Percentiles rank a stretch among this genome's conserved stretches.
phyloP scores from a whole-genome alignment of 2,113 vertebrate species.

The Spea bombifrons region DNA sequence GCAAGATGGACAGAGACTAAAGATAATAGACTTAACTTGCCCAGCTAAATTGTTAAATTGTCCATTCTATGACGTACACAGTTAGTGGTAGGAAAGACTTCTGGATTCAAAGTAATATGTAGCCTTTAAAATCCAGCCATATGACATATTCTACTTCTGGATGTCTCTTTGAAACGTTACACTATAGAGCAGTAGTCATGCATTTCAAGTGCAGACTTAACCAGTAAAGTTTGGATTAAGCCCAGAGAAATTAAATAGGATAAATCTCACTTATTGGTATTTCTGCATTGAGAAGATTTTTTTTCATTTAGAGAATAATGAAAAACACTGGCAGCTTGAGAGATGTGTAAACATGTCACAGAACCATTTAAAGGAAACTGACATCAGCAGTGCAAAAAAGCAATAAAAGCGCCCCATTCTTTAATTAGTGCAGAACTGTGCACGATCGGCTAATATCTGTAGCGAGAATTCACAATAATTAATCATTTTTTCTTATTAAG shows the following conservation, averaged over 20 bases:
- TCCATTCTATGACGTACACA: too few relatives aligned
- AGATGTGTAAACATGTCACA: slow-evolving; percentile 24
- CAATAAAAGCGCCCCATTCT: neutral
- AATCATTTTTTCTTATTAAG: slow-evolving; percentile 14
- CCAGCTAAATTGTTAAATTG: too few relatives aligned
- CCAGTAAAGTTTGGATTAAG: slow-evolving; percentile 5
- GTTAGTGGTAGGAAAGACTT: too few relatives aligned
- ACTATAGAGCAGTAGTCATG: too few relatives aligned
- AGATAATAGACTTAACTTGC: too few relatives aligned
- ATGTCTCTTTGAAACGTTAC: too few relatives aligned
- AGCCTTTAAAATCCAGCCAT: too few relatives aligned
- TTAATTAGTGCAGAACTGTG: neutral
- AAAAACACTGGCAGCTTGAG: slow-evolving; percentile 26
- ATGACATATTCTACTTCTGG: too few relatives aligned
- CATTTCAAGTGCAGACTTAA: neutral
- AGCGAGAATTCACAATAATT: slow-evolving; percentile 17
- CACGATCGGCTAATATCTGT: neutral
- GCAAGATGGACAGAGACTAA: too few relatives aligned
- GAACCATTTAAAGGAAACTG: slow-evolving; percentile 5
- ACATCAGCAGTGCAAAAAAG: slow-evolving; percentile 13
- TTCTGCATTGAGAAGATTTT: neutral
- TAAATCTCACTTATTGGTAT: neutral
- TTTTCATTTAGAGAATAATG: slow-evolving; percentile 2
- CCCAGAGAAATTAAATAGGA: neutral
- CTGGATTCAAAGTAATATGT: too few relatives aligned